Conservation (phyloP, 1,140 invertebrate genomes). For the Drosophila dunni region DNA sequence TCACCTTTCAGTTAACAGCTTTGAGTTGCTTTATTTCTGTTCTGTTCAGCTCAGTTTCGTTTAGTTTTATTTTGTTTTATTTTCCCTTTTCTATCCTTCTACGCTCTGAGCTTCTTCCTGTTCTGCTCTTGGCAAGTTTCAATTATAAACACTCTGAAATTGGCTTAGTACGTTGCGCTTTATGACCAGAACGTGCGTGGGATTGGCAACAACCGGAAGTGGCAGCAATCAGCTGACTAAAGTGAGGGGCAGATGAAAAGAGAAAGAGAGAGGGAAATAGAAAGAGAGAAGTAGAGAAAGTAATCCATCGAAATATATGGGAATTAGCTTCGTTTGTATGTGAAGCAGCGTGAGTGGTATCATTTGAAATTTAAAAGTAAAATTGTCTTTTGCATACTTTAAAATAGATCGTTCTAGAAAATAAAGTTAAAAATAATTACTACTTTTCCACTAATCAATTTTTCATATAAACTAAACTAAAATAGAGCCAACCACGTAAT, state of each 20-base stretch:
- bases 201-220: conserved; percentile 50
- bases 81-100: neutral
- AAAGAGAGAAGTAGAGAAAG: neutral
- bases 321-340: no score
- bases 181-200: conserved; percentile 58
- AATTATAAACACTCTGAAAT: conserved; percentile 72
- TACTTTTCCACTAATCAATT: no score
- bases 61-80: neutral
- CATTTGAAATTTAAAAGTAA: no score
- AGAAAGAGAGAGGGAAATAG: neutral
- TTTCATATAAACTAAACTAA: neutral
- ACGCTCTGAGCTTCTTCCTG: neutral
- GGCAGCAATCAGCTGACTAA: conserved; percentile 33
- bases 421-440: no score
- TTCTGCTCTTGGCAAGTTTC: conserved; percentile 43
- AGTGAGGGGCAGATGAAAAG: neutral
- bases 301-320: no score
- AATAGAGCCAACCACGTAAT: conserved; percentile 7
- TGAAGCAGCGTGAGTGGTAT: no score
- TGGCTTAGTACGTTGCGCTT: conserved; percentile 58
- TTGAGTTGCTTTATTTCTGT: conserved; percentile 10
- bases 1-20: conserved; percentile 36
- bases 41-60: neutral
- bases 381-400: no score
- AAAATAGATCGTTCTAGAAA: no score